phyloP scores from a whole-genome alignment of 2,113 vertebrate genomes.

The Microtus montanus region DNA sequence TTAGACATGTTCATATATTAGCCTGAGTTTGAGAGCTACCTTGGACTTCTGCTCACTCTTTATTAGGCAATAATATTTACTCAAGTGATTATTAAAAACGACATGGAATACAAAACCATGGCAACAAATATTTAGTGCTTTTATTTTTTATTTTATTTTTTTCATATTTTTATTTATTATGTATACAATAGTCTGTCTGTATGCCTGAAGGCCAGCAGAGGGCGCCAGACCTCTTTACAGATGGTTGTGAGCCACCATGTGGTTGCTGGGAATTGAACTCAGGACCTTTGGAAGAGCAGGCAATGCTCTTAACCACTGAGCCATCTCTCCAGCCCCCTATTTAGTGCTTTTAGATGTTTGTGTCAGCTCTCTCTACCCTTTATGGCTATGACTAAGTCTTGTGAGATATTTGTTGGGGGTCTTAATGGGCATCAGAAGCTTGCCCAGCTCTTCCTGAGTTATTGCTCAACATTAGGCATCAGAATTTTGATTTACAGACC shows the following conservation, averaged over 20 bases:
- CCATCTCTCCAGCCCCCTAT: no score
- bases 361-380: background rate
- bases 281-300: no score
- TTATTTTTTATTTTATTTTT: no score
- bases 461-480: constrained; percentile 3
- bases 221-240: no score
- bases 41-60: background rate
- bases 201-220: no score
- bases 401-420: background rate
- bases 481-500: background rate
- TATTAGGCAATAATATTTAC: background rate
- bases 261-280: no score
- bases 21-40: background rate
- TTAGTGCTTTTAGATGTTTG: background rate
- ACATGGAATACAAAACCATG: background rate
- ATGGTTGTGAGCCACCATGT: no score
- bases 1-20: background rate
- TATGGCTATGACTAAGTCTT: background rate
- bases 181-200: no score
- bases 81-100: background rate
- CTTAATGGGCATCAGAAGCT: background rate
- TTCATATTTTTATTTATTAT: no score
- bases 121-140: background rate
- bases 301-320: no score
- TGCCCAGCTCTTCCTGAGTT: background rate